Percentiles rank a stretch among this genome's conserved stretches.
Conservation (phyloP, 2,888 invertebrate genomes). For the Zaprionus lineosus region DNA sequence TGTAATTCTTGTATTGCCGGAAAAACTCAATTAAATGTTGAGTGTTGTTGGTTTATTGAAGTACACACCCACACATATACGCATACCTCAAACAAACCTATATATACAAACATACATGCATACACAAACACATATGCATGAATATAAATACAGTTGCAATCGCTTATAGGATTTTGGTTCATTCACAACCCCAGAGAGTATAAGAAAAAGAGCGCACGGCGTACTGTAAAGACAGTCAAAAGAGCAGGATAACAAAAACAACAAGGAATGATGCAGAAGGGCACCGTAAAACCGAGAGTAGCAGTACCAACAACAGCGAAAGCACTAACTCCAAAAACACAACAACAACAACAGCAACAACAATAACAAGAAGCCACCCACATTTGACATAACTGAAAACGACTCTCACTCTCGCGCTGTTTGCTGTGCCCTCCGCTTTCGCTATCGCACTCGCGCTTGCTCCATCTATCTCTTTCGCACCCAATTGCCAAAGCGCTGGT, state of each 20-base stretch:
- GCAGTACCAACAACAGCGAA: constrained; percentile 10
- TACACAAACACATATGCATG: not conserved
- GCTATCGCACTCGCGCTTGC: constrained; percentile 5
- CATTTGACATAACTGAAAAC: constrained; percentile 40
- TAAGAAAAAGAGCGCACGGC: constrained; percentile 12
- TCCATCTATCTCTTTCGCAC: constrained; percentile 1
- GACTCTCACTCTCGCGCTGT: constrained; percentile 18
- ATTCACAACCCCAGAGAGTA: constrained; percentile 40
- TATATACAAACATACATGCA: not conserved
- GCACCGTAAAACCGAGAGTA: constrained; percentile 21
- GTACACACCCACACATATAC: constrained; percentile 50
- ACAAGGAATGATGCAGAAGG: constrained; percentile 32
- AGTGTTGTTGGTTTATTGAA: constrained; percentile 60
- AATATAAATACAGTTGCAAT: constrained; percentile 24
- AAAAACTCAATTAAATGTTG: constrained; percentile 72
- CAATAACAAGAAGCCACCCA: constrained; percentile 58
- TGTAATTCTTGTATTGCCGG: constrained; percentile 61
- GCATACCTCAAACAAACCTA: constrained; percentile 4
- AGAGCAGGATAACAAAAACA: constrained; percentile 55
- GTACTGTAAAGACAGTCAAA: constrained; percentile 14
- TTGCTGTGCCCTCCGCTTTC: constrained; percentile 6
- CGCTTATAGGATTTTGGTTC: constrained; percentile 45
- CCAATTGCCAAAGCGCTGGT: constrained; percentile 27
- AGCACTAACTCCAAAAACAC: constrained; percentile 3
- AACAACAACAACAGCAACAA: constrained; percentile 35